Percentiles rank a stretch among this genome's conserved stretches.
Conservation (phyloP, 2,113 vertebrate species). For the Austrofundulus limnaeus region DNA sequence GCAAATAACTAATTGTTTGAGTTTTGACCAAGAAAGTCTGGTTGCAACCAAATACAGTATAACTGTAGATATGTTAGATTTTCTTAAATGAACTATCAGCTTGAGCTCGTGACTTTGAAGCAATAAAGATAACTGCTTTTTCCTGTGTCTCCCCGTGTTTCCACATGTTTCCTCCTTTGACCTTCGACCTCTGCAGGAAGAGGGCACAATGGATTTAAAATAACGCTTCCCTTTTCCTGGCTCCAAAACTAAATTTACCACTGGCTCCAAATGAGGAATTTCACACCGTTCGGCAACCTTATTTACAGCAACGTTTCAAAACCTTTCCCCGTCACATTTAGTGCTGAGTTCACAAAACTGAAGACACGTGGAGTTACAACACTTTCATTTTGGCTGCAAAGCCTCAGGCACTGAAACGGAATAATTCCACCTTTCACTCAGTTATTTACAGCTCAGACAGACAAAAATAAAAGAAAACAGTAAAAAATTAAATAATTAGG, state of each 20-base stretch:
- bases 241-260: slow-evolving; percentile 50
- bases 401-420: background rate
- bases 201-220: slow-evolving; percentile 65
- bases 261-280: slow-evolving; percentile 10
- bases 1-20: background rate
- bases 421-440: background rate
- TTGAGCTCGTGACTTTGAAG: background rate
- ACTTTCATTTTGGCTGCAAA: background rate
- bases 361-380: background rate
- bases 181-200: slow-evolving; percentile 54
- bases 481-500: too few relatives aligned
- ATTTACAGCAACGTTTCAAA: background rate
- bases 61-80: too few relatives aligned
- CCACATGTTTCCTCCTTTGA: slow-evolving; percentile 34
- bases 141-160: slow-evolving; percentile 15
- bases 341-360: background rate
- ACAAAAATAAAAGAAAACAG: too few relatives aligned
- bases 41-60: too few relatives aligned
- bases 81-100: too few relatives aligned
- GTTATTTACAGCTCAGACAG: too few relatives aligned
- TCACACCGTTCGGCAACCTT: background rate
- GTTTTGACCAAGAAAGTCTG: background rate
- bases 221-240: slow-evolving; percentile 57
- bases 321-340: background rate
- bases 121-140: slow-evolving; percentile 8